A percentile compares a stretch with the other conserved stretches of the same genome.
phyloP scores from a whole-genome alignment of 1,140 invertebrate genomes.

The Coptotermes formosanus region DNA sequence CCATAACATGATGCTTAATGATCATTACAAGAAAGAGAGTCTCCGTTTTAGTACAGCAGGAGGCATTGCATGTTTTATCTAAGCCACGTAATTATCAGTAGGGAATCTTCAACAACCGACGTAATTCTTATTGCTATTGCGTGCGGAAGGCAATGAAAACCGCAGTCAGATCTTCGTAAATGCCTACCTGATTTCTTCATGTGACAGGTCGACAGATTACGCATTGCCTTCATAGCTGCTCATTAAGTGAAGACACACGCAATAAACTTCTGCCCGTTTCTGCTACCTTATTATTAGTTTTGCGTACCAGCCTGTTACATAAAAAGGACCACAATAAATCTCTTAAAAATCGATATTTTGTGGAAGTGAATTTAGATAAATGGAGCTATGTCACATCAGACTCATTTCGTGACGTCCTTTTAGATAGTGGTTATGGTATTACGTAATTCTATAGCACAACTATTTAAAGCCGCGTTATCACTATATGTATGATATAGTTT shows the following conservation, averaged over 20 bases:
- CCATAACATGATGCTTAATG: neutral
- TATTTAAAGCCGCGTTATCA: too few species aligned
- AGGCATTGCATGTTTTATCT: neutral
- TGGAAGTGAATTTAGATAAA: neutral
- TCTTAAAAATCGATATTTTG: neutral
- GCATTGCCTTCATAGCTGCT: neutral
- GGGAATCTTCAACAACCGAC: neutral
- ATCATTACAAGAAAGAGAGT: neutral
- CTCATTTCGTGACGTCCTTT: neutral
- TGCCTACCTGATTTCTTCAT: neutral
- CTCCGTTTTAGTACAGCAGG: neutral
- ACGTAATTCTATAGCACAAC: too few species aligned
- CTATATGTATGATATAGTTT: too few species aligned
- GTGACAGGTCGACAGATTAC: neutral
- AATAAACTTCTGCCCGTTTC: neutral
- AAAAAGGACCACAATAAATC: neutral
- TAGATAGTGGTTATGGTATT: too few species aligned
- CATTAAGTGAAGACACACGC: neutral
- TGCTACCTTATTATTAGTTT: neutral
- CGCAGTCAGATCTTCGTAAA: too few species aligned
- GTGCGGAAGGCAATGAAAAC: neutral
- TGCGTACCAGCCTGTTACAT: neutral
- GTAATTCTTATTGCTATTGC: neutral
- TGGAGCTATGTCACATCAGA: neutral
- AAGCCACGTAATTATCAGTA: neutral